These are phyloP conservation scores for Montipora foliosa DNA, from an alignment of 64 coral and sea anemone species.

Conservation along the genomic window DNA sequence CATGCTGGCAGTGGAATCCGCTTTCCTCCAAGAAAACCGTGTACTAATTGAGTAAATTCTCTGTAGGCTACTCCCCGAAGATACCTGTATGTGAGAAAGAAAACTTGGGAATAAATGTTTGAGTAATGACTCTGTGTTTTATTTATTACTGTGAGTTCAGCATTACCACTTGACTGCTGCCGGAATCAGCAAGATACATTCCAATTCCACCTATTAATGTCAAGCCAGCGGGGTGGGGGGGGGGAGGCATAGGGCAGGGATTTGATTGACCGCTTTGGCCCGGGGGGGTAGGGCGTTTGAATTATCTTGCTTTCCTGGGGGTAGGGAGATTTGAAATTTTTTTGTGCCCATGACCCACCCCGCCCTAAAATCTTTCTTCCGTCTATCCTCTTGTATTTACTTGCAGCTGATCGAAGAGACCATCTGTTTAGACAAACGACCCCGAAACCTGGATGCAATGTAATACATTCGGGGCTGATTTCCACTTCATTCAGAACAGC, in stretches of 20 bases:
- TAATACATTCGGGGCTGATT: background rate
- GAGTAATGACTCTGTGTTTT: background rate
- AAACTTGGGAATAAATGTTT: background rate
- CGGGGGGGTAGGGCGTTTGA: too few relatives aligned
- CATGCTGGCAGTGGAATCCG: background rate
- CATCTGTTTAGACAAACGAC: conserved; percentile 16
- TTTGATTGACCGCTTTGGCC: too few relatives aligned
- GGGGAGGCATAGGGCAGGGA: too few relatives aligned
- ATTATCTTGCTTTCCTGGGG: too few relatives aligned
- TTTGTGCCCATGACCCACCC: too few relatives aligned
- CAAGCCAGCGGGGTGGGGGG: too few relatives aligned
- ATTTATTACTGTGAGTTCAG: background rate
- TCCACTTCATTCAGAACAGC: background rate
- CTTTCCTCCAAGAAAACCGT: background rate
- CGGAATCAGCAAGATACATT: too few relatives aligned
- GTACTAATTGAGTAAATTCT: background rate
- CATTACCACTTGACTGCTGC: too few relatives aligned
- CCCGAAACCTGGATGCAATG: conserved; percentile 6
- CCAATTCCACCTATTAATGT: background rate
- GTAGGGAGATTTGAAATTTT: too few relatives aligned
- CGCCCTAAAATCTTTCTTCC: background rate
- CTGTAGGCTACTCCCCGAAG: background rate
- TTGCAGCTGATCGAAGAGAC: conserved; percentile 27
- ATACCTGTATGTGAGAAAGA: too few relatives aligned
- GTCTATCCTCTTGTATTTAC: conserved; percentile 4